Conservation (phyloP, 2,797 vertebrate genomes). For the Intellagama lesueurii region DNA sequence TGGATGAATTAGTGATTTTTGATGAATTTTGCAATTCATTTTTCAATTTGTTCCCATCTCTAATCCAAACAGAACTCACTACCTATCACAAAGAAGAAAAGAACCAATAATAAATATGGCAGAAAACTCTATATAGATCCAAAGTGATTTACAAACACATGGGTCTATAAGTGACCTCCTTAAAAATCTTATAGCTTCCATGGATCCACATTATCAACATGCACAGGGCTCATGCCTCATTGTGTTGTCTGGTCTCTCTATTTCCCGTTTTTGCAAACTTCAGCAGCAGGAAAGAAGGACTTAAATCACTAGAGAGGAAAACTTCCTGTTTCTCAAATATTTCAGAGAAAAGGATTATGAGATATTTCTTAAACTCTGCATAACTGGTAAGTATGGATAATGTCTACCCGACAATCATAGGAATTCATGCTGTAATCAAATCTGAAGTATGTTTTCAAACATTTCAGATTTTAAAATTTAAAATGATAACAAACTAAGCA, state of each 20-base stretch:
- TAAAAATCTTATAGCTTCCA: neutral
- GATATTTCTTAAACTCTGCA: neutral
- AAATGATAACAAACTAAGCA: neutral
- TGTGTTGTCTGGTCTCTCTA: neutral
- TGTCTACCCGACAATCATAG: neutral
- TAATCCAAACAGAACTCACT: neutral
- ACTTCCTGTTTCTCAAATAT: neutral
- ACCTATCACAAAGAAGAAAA: no score
- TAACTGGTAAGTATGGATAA: neutral
- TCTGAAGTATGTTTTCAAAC: neutral
- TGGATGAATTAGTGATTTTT: no score
- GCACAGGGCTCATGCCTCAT: neutral
- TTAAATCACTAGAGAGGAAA: neutral
- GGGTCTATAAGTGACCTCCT: neutral
- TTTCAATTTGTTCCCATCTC: no score
- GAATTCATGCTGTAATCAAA: neutral
- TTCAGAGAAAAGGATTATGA: neutral
- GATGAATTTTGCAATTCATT: no score
- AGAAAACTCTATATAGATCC: neutral
- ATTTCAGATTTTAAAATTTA: neutral
- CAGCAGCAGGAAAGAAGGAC: neutral
- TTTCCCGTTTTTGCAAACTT: no score
- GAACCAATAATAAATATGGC: no score
- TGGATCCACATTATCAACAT: neutral
- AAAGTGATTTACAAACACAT: neutral